Percentiles rank a stretch among this genome's conserved stretches.
phyloP scores from a whole-genome alignment of 2,888 invertebrate genomes.

The Atrina japonica region DNA sequence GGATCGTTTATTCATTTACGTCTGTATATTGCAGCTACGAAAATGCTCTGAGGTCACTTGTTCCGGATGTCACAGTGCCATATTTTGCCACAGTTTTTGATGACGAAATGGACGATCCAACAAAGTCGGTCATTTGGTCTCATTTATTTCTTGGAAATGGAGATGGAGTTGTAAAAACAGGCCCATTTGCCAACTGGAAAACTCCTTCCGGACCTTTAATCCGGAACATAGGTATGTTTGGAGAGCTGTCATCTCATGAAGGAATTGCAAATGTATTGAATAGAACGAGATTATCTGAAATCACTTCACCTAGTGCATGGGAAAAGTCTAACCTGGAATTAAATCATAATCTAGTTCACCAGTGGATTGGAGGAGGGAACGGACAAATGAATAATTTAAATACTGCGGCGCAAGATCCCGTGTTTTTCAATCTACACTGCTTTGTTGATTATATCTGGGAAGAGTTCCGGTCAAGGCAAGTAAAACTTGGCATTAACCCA shows the following conservation, averaged over 20 bases:
- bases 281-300: conserved; percentile 48
- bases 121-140: conserved; percentile 62
- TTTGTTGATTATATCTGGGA: conserved; percentile 66
- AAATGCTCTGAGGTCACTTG: conserved; percentile 63
- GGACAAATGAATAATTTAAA: conserved; percentile 53
- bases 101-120: conserved; percentile 54
- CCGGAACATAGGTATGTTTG: conserved; percentile 59
- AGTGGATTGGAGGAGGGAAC: conserved; percentile 48
- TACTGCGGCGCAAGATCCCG: conserved; percentile 60
- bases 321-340: conserved; percentile 48
- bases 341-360: conserved; percentile 37
- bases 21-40: conserved; percentile 69
- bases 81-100: conserved; percentile 69
- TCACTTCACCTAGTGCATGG: conserved; percentile 50
- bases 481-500: conserved; percentile 31
- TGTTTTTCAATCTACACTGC: conserved; percentile 64
- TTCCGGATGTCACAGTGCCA: conserved; percentile 60
- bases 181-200: conserved; percentile 70
- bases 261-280: conserved; percentile 52
- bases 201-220: conserved; percentile 60
- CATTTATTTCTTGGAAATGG: conserved; percentile 65
- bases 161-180: conserved; percentile 62
- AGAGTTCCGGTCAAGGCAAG: conserved; percentile 43
- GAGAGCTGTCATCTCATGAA: conserved; percentile 55
- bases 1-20: no score